Conservation (phyloP, 2,113 vertebrate genomes). For the Martes martes region DNA sequence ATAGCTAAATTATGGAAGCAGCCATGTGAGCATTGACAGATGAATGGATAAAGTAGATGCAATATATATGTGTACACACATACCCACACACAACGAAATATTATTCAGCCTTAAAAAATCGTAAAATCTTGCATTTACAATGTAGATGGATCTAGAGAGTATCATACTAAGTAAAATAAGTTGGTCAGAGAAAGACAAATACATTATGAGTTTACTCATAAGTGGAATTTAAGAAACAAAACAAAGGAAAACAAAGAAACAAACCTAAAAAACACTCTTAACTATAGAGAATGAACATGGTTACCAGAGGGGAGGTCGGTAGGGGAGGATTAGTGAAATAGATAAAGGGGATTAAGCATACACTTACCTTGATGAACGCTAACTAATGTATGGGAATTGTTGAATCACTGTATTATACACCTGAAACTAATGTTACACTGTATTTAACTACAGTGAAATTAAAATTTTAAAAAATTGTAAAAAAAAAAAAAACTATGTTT, state of each 20-base stretch:
- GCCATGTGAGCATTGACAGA: too few species aligned
- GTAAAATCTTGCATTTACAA: neutral
- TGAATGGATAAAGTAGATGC: too few species aligned
- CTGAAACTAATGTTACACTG: neutral
- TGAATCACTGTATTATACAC: neutral
- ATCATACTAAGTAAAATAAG: neutral
- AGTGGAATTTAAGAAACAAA: neutral
- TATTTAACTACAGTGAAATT: neutral
- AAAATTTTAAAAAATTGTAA: neutral
- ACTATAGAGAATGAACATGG: neutral
- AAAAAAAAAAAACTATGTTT: neutral
- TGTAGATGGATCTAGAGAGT: neutral
- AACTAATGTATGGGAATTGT: neutral
- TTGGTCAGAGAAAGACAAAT: neutral
- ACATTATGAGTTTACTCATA: neutral
- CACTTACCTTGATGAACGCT: neutral
- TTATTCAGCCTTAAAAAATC: neutral
- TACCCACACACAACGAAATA: neutral
- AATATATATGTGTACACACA: neutral
- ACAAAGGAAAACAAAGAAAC: neutral
- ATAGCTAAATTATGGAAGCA: too few species aligned
- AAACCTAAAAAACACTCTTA: neutral
- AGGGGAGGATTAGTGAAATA: neutral
- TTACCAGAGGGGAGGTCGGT: neutral
- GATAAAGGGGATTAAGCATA: neutral